Evolutionary conservation across 2,113 vertebrate genomes (phyloP), one percentile per base, ranked within the genome.

Genomic region (Nothobranchius kuhntae): DNA sequence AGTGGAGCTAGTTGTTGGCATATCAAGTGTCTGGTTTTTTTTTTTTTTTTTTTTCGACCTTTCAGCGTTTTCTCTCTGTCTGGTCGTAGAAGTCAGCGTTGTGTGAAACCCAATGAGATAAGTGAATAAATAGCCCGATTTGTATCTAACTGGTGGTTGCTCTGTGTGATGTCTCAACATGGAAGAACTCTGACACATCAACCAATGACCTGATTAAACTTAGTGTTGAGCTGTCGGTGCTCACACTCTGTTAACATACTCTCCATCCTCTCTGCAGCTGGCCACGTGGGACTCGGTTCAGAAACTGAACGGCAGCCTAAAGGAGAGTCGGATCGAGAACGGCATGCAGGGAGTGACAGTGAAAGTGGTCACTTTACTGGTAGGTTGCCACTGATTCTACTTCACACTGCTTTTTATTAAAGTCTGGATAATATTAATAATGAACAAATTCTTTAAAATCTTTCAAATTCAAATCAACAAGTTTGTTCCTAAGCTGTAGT

Each of bases 311-410:
- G 97, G 96, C 38, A 99, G 97, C 36, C 87, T 98, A 14, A 98
- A 98, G 75, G 97, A 99, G 81, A 95, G 96, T 1, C 96, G 95
- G 0, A 94, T 95, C 50, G 97, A 98, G 82, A 98, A 94, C 40
- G 96, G 97, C 67, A 93, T 99, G 71, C 96, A 98, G 69, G 97
- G 97, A 71, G 83, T 99, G 78, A 97, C 95, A 0, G 93, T 99
- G 78, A 98, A 98, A 92, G 96, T 99, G 87, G 96, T 97, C 85
- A 99, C 97, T 14, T 89, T 99, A 82, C 93, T 99, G 96, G 97
- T 99, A 93, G 82, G 89, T 67, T 3, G 21, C 12, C 36, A n/a
- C 1, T 8, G 12, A 30, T 30, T 30, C 30, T 4, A 30, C 30
- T 30, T 30, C 30, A 30, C 30, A 30, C 30, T 30, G 30, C 9